A percentile compares a stretch with the other conserved stretches of the same genome.
Evolutionary conservation across 2,797 vertebrate genomes (phyloP).

Genomic region (Onychomys torridus): DNA sequence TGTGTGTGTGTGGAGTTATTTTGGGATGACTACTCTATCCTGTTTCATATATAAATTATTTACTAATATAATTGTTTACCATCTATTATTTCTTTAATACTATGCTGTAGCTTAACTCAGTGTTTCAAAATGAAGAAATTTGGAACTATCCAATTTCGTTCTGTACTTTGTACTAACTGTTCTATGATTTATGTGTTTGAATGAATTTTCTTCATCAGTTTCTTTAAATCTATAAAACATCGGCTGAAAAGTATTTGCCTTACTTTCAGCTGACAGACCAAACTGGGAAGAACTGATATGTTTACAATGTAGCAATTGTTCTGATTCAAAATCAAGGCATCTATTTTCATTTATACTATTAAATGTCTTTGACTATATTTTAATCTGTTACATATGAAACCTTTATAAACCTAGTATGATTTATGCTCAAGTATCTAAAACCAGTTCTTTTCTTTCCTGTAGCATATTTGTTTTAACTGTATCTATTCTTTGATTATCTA

Average conservation of each 20-base stretch:
- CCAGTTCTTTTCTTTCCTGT: not conserved
- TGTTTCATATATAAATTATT: not conserved
- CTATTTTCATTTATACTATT: not conserved
- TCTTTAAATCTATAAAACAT: not conserved
- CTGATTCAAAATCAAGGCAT: not conserved
- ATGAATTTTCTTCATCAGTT: not conserved
- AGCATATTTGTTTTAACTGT: not conserved
- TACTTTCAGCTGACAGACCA: not conserved
- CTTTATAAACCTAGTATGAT: not conserved
- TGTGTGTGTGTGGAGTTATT: not conserved
- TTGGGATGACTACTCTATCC: not conserved
- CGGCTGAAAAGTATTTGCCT: not conserved
- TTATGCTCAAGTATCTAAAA: not conserved
- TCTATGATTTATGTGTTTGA: not conserved
- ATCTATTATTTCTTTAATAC: not conserved
- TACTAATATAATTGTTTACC: not conserved
- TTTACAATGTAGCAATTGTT: not conserved
- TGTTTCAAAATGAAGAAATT: not conserved
- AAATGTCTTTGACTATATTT: not conserved
- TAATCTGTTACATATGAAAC: not conserved
- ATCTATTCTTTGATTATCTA: not conserved
- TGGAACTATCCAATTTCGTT: too few species aligned
- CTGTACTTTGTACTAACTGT: not conserved
- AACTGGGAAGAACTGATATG: not conserved
- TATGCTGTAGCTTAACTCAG: not conserved